Conservation (phyloP, 2,797 vertebrate genomes). For the Discoglossus pictus region DNA sequence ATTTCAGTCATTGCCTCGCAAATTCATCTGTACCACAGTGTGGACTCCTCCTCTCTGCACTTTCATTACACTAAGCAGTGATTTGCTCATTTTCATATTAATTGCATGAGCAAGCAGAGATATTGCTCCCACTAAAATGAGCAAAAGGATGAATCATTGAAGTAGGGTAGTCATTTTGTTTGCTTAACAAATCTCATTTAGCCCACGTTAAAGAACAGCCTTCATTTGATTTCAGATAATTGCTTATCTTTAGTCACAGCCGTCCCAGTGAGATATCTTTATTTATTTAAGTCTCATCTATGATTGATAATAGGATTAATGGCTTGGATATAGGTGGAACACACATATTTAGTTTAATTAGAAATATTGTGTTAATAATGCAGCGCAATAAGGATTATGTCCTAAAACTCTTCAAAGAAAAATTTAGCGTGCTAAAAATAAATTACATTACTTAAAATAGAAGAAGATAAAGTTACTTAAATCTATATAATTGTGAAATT, state of each 20-base stretch:
- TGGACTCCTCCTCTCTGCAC: constrained; percentile 61
- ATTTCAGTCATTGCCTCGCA: constrained; percentile 66
- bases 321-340: constrained; percentile 71
- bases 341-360: constrained; percentile 66
- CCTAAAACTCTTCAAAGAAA: constrained; percentile 11
- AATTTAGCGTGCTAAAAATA: too few species aligned
- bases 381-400: not conserved
- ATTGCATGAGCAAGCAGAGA: constrained; percentile 80
- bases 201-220: constrained; percentile 70
- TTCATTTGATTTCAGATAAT: constrained; percentile 78
- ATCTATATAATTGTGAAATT: too few species aligned
- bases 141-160: constrained; percentile 75
- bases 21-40: constrained; percentile 59
- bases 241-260: constrained; percentile 82
- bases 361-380: constrained; percentile 47
- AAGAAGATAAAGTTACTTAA: too few species aligned
- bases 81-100: constrained; percentile 85
- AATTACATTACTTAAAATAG: too few species aligned
- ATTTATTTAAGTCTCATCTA: constrained; percentile 77
- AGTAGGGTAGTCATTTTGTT: constrained; percentile 76
- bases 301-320: constrained; percentile 76
- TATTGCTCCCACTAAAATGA: constrained; percentile 75
- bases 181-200: constrained; percentile 80
- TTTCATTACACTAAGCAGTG: constrained; percentile 77
- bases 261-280: constrained; percentile 71